A percentile compares a stretch with the other conserved stretches of the same genome.
These are phyloP conservation scores for Acanthornis magna DNA, from an alignment of 2,797 vertebrate genomes.

Conservation along the genomic window DNA sequence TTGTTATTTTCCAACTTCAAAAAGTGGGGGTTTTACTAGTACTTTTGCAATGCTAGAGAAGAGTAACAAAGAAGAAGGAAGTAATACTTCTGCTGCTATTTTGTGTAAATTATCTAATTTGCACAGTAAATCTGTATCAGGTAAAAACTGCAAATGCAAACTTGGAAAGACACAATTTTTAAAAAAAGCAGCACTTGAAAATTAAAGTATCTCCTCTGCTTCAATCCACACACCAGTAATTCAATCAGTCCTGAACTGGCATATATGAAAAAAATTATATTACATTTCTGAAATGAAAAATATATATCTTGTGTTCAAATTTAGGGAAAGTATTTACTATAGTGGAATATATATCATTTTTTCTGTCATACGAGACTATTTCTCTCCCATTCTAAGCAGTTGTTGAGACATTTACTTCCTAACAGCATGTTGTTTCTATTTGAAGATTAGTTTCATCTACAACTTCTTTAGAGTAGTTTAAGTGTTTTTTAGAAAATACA, in stretches of 20 bases:
- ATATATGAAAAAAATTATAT: neutral
- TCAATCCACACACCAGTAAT: neutral
- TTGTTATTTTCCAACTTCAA: neutral
- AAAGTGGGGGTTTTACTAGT: neutral
- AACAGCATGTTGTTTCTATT: conserved; percentile 35
- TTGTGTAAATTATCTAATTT: neutral
- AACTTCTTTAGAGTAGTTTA: conserved; percentile 39
- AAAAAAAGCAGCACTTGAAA: conserved; percentile 28
- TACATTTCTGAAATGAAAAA: conserved; percentile 34
- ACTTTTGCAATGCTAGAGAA: neutral
- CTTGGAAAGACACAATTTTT: neutral
- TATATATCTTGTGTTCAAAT: neutral
- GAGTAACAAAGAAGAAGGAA: conserved; percentile 35
- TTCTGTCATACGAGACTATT: neutral
- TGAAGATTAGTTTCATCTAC: conserved; percentile 60
- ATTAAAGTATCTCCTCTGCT: conserved; percentile 2
- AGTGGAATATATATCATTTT: neutral
- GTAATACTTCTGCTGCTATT: conserved; percentile 26
- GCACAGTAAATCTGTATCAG: conserved; percentile 7
- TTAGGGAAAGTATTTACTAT: neutral
- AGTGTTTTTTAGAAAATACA: conserved; percentile 56
- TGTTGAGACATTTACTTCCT: neutral
- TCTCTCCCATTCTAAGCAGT: neutral
- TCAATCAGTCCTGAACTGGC: neutral
- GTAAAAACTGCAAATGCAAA: conserved; percentile 29